Base-by-base conservation (phyloP, 2,797 vertebrate species). In the Neosalanx taihuensis region DNA sequence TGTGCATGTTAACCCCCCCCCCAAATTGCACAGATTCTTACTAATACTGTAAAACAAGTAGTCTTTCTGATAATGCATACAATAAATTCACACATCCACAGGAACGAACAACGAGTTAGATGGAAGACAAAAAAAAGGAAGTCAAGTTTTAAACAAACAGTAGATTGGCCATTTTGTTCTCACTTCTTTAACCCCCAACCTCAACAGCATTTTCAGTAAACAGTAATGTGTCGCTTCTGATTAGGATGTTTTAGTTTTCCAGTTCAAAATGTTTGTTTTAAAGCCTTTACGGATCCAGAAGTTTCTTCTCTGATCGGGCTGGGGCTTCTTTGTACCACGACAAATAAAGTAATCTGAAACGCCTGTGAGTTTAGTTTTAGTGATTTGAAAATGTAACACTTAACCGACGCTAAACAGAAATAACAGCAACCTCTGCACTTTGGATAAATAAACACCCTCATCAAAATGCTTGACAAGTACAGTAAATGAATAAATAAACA, bases 11-110 rank as follows among this genome's bases (percentile, higher is more conserved):
- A 37, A 6, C 35, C 35, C 35, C 37, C 37, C 7, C 9, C 37
- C 37, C 7, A 78, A 46, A 75, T 67, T 79, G 77, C 67, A 81
- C 80, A 79, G 53, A 72, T 77, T 57, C 72, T 12, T 15, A 76
- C 76, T 75, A 83, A 65, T 33, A 84, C 57, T 74, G 74, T 72
- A 53, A 20, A 17, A 56, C 51, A 33, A 61, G 23, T 29, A 63
- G 53, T 58, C 65, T 30, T 72, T 71, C 46, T 59, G 58, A 53
- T 59, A 59, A 70, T 46, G 13, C 41, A 62, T 26, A 72, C 26
- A 63, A 72, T 78, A 53, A 26, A 72, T 29, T 23, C 70, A 57
- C 49, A 66, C 70, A 69, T 33, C 53, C 15, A 13, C 5, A 58
- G 56, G 64, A 76, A 67, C 18, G 69, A 72, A 69, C 30, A 65